These are phyloP conservation scores for Lepidurus apus DNA, from an alignment of 1,140 invertebrate genomes.

Conservation along the genomic window DNA sequence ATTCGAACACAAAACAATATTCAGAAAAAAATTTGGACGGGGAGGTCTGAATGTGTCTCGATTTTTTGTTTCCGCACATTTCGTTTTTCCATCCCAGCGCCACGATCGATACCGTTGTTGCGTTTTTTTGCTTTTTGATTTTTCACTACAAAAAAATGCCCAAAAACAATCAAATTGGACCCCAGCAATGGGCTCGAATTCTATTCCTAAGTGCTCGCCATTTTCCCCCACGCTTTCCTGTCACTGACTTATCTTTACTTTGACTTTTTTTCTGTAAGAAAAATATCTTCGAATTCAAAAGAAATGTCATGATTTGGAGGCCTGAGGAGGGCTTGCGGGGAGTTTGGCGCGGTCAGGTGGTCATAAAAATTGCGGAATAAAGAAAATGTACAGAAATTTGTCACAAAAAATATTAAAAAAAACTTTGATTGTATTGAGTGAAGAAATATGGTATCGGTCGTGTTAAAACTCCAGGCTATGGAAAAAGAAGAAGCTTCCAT, in stretches of 20 bases:
- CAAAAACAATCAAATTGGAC: neutral
- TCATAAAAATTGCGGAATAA: neutral
- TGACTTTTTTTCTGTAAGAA: conserved; percentile 5
- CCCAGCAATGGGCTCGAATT: neutral
- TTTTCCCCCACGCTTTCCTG: conserved; percentile 17
- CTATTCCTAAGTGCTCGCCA: neutral
- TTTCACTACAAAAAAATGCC: neutral
- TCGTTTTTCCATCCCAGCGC: conserved; percentile 13
- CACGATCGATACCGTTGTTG: conserved; percentile 18
- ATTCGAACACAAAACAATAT: neutral
- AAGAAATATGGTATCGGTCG: conserved; percentile 21
- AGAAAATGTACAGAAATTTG: conserved; percentile 12
- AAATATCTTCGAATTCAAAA: neutral
- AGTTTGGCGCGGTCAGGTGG: conserved; percentile 16
- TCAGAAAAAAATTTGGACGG: neutral
- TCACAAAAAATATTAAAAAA: neutral
- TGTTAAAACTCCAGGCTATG: conserved; percentile 14
- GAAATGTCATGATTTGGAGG: conserved; percentile 17
- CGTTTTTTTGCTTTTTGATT: neutral
- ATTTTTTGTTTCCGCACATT: conserved; percentile 12
- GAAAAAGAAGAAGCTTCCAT: neutral
- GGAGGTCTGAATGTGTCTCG: conserved; percentile 16
- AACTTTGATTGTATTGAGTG: neutral
- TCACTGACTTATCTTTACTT: conserved; percentile 22
- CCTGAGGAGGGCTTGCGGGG: conserved; percentile 15